Evolutionary conservation across 2,797 vertebrate genomes (phyloP), one percentile per base, ranked within the genome.

Genomic region (Todus mexicanus): DNA sequence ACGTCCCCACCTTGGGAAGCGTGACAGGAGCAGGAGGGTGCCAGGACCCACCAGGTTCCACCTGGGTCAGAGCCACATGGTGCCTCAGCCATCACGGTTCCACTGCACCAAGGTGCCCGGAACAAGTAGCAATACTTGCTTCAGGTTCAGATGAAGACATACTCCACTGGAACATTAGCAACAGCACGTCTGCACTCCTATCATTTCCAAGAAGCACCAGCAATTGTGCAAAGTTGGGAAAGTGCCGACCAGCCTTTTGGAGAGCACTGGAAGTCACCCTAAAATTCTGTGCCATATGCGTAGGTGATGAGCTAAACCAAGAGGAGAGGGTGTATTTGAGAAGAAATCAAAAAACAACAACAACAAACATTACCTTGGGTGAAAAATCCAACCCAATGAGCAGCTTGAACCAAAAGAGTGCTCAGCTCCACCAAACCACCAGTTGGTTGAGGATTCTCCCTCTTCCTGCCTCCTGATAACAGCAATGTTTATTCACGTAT

Each of bases 1-100:
- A 9, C 0, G 3, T 31, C 26, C 40, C 60, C 12, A 9, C 0
- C 0, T 1, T 23, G 40, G 38, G 42, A n/a, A 75, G 33, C 3
- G 1, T 10, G 26, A 38, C 29, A 73, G 53, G 17, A 38, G 27
- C 10, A 43, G 56, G 31, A 66, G 14, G 6, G 17, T 11, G 5
- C 37, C 15, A 10, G 61, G 47, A 84, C 8, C 25, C 2, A 0
- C 9, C 1, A 1, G 12, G 20, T 25, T 22, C 57, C 12, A 1
- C 0, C 0, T 0, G 2, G 11, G 12, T 51, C 50, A 59, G 64
- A 63, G 25, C n/a, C 57, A 47, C 15, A 8, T 2, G 7, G 29
- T 15, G 51, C 18, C 17, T 47, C 43, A 51, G 63, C 11, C 57
- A 37, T 53, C 0, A 1, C 1, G 4, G 10, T 12, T 7, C 12